Conservation (phyloP, 1,140 invertebrate genomes). For the Drosophila carrolli region DNA sequence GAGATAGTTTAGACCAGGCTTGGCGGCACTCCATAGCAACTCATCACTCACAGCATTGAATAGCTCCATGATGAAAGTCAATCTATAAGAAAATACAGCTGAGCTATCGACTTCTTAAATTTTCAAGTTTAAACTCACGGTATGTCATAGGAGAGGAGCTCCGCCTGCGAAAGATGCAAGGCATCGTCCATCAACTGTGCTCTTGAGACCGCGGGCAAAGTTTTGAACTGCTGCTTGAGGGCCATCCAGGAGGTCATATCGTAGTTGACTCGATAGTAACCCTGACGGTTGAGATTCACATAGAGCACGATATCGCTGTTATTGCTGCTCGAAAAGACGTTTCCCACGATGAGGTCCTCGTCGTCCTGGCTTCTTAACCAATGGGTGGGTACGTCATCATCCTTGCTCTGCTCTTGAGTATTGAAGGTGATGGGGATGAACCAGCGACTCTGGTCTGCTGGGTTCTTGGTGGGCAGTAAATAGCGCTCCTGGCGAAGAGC, state of each 20-base stretch:
- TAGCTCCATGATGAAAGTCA: slow-evolving; percentile 85
- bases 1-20: slow-evolving; percentile 74
- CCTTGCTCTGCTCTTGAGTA: slow-evolving; percentile 73
- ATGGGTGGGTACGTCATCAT: slow-evolving; percentile 70
- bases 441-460: slow-evolving; percentile 84
- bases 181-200: slow-evolving; percentile 94
- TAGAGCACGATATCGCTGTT: slow-evolving; percentile 68
- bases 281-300: slow-evolving; percentile 84
- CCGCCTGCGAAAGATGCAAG: slow-evolving; percentile 89
- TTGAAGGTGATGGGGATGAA: slow-evolving; percentile 87
- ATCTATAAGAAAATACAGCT: slow-evolving; percentile 17
- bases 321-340: slow-evolving; percentile 50
- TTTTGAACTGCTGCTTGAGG: slow-evolving; percentile 86
- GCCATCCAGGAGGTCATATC: slow-evolving; percentile 88
- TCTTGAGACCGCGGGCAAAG: slow-evolving; percentile 87
- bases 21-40: slow-evolving; percentile 73
- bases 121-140: slow-evolving; percentile 66
- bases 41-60: slow-evolving; percentile 68
- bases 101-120: no score
- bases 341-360: slow-evolving; percentile 60
- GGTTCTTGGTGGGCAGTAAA: slow-evolving; percentile 56
- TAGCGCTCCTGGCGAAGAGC: slow-evolving; percentile 74
- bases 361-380: slow-evolving; percentile 67
- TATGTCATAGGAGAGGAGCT: slow-evolving; percentile 87
- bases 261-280: slow-evolving; percentile 92